Evolutionary conservation across 2,113 vertebrate genomes (phyloP), one percentile per base, ranked within the genome.

Genomic region (Recurvirostra avosetta): DNA sequence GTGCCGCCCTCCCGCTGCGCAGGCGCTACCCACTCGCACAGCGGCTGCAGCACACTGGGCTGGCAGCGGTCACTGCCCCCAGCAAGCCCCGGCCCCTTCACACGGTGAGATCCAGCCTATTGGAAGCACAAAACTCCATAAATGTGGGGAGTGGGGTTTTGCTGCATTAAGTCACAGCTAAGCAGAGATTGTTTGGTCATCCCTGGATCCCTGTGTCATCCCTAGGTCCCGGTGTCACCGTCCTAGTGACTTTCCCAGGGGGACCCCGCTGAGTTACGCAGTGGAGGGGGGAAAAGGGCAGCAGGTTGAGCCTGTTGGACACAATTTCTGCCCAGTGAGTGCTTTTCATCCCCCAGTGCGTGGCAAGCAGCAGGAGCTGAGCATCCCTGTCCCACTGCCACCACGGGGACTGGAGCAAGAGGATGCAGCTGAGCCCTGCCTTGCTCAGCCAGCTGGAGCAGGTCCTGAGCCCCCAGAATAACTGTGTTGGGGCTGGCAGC

Each of bases 1-100:
- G 3, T 41, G 47, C 75, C 6, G 0, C 78, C n/a, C 29, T 75
- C n/a, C n/a, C 0, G 0, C 79, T 38, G 47, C 22, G 47, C 47
- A 23, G 47, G 47, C 11, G 11, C 47, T 23, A 21, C 47, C 47
- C 22, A 3, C 47, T 49, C 21, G 6, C 49, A 18, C 25, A 27
- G 70, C 15, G 4, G 79, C 88, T 41, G 80, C 56, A 18, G 34
- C 52, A 30, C 2, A 0, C 18, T 8, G 29, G 77, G 40, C 94
- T 92, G 89, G 74, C 78, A 58, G 38, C 13, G 5, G 49, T 21
- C 76, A 52, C 72, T 45, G 80, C 53, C 93, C 88, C 63, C 2
- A 0, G 45, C 20, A 41, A 82, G 61, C 56, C 65, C 45, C 3
- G 0, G 15, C 61, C 40, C 2, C 1, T 27, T 36, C 6, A 2